Evolutionary conservation across 2,888 invertebrate species (phyloP).

Genomic region (Pogonocherus hispidulus): DNA sequence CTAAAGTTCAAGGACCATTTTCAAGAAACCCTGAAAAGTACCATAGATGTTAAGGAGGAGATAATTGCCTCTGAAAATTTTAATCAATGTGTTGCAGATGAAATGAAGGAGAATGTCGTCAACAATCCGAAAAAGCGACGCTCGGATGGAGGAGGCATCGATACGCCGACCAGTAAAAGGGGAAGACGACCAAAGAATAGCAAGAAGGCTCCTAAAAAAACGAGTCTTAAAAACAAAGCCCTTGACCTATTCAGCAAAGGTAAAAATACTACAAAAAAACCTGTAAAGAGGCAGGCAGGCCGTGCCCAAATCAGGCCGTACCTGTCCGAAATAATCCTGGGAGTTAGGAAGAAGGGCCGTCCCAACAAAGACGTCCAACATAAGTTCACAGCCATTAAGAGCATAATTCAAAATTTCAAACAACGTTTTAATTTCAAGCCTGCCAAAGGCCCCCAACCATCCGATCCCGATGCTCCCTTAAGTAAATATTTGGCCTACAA

Average conservation of each 20-base stretch:
- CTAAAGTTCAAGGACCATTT: background rate
- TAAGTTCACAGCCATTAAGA: slow-evolving; percentile 29
- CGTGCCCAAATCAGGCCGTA: slow-evolving; percentile 19
- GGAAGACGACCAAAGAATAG: background rate
- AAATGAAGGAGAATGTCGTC: slow-evolving; percentile 25
- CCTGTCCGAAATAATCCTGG: slow-evolving; percentile 44
- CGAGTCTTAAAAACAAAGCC: slow-evolving; percentile 1
- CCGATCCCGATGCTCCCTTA: slow-evolving; percentile 17
- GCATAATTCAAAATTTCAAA: slow-evolving; percentile 34
- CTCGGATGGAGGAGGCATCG: too few species aligned
- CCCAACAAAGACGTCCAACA: slow-evolving; percentile 34
- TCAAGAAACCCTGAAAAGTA: slow-evolving; percentile 1
- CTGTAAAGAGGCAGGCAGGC: background rate
- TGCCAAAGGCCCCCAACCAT: background rate
- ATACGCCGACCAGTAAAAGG: too few species aligned
- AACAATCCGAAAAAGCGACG: background rate
- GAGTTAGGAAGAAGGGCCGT: slow-evolving; percentile 41
- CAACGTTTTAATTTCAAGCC: slow-evolving; percentile 20
- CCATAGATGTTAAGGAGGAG: background rate
- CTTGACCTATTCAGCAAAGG: slow-evolving; percentile 9
- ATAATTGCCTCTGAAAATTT: background rate
- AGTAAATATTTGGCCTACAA: slow-evolving; percentile 38
- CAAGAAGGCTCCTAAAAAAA: background rate
- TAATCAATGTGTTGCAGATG: slow-evolving; percentile 5
- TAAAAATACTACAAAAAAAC: background rate